A percentile compares a stretch with the other conserved stretches of the same genome.
These are phyloP conservation scores for Colius striatus DNA, from an alignment of 2,113 vertebrate genomes.

Conservation along the genomic window DNA sequence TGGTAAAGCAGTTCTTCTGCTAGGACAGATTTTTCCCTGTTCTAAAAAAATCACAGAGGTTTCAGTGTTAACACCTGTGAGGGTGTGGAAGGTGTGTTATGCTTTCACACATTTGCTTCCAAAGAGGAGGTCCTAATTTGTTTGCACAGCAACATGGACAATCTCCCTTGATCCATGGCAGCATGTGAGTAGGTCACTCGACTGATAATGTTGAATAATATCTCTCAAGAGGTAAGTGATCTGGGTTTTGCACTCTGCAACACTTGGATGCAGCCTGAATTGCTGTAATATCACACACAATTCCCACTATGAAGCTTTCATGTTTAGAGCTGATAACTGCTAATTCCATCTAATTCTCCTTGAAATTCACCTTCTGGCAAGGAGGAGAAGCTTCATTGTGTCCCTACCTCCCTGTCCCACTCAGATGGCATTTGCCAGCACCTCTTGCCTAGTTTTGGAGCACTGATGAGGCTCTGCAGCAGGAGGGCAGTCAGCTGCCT, in stretches of 20 bases:
- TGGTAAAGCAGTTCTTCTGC: not conserved
- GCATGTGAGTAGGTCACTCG: not conserved
- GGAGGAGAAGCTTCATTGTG: not conserved
- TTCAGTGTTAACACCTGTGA: not conserved
- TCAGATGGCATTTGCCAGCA: not conserved
- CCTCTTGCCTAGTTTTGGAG: not conserved
- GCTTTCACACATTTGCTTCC: not conserved
- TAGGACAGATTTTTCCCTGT: not conserved
- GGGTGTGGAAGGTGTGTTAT: not conserved
- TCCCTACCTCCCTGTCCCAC: not conserved
- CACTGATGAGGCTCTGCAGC: not conserved
- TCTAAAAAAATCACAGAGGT: not conserved
- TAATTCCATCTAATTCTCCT: conserved; percentile 8
- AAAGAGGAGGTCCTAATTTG: conserved; percentile 9
- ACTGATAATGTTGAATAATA: conserved; percentile 36
- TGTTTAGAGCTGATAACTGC: conserved; percentile 15
- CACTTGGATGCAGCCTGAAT: not conserved
- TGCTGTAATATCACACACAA: not conserved
- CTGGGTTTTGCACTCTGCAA: conserved; percentile 1
- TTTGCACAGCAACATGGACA: not conserved
- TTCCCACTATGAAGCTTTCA: not conserved
- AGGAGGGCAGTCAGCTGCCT: not conserved
- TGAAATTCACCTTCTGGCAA: not conserved
- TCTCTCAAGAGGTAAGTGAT: conserved; percentile 43
- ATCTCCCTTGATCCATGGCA: conserved; percentile 11